phyloP scores from a whole-genome alignment of 1,140 invertebrate species.

The Eriocheir sinensis region DNA sequence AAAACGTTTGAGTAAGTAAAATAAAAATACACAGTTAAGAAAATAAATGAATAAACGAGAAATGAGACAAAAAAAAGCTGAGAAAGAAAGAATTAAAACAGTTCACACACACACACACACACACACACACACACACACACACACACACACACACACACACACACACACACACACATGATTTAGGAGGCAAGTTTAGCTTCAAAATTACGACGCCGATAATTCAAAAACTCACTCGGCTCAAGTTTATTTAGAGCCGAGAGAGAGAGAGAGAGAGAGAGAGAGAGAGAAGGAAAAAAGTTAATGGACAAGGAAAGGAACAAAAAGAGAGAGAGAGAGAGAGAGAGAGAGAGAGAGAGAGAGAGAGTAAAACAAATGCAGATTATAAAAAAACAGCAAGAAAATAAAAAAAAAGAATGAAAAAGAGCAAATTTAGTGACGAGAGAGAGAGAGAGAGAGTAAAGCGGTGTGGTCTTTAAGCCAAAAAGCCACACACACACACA shows the following conservation, averaged over 20 bases:
- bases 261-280: not conserved
- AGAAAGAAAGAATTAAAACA: not conserved
- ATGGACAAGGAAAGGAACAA: too few species aligned
- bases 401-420: too few species aligned
- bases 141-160: slow-evolving; percentile 14
- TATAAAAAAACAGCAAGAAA: too few species aligned
- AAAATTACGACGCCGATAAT: not conserved
- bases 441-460: not conserved
- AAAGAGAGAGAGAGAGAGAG: too few species aligned
- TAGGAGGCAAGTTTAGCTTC: not conserved
- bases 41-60: too few species aligned
- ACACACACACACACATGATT: slow-evolving; percentile 24
- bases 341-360: too few species aligned
- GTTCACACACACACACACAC: slow-evolving; percentile 5
- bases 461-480: not conserved
- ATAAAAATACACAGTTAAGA: too few species aligned
- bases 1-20: too few species aligned
- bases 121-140: slow-evolving; percentile 22
- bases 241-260: not conserved
- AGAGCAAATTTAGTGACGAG: not conserved
- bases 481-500: slow-evolving; percentile 4
- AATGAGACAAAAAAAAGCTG: not conserved
- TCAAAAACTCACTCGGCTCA: not conserved
- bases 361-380: too few species aligned
- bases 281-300: not conserved